These are phyloP conservation scores for Hedychridium roseum DNA, from an alignment of 2,888 invertebrate genomes.

Conservation along the genomic window DNA sequence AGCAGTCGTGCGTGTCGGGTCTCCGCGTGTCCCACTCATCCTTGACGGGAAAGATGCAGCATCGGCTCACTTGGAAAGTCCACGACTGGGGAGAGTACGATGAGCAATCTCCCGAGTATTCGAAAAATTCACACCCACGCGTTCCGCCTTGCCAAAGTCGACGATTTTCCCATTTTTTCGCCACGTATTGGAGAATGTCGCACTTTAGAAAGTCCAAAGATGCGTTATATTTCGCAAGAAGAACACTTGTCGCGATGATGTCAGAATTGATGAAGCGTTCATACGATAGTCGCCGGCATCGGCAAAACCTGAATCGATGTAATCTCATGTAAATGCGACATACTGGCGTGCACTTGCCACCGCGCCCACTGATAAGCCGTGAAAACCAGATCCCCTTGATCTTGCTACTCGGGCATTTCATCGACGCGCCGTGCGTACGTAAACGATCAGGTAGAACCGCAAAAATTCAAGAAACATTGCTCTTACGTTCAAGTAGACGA, in stretches of 20 bases:
- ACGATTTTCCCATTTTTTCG: no score
- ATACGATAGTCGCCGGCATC: no score
- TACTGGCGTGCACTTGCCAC: constrained; percentile 17
- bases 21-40: constrained; percentile 38
- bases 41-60: constrained; percentile 42
- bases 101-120: constrained; percentile 33
- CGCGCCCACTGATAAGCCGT: constrained; percentile 5
- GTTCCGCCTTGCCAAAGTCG: constrained; percentile 21
- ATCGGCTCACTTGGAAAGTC: constrained; percentile 22
- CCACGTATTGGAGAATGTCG: no score
- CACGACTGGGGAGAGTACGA: constrained; percentile 29
- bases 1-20: constrained; percentile 23
- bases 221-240: no score
- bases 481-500: no score
- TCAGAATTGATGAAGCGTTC: no score
- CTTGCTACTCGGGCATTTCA: constrained; percentile 39
- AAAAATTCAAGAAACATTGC: constrained; percentile 25
- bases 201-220: no score
- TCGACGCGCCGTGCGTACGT: constrained; percentile 12
- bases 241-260: no score
- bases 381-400: constrained; percentile 55
- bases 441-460: constrained; percentile 10
- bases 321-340: constrained; percentile 29
- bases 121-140: constrained; percentile 35
- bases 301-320: no score